Base-by-base conservation (phyloP, 92 coral and sea anemone species). In the Meandrina meandrites region DNA sequence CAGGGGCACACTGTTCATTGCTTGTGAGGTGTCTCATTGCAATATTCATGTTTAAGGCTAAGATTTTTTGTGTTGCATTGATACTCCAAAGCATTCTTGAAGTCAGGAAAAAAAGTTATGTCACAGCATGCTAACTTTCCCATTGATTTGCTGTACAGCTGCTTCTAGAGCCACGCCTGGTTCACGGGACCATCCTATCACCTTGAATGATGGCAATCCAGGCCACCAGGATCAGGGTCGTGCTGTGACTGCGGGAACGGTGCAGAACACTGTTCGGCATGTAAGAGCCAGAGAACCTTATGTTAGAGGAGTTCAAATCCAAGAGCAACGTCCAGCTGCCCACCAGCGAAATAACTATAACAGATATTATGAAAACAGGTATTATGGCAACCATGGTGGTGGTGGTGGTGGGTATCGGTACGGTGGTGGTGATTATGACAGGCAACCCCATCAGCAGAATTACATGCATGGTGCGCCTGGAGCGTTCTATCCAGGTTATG, bases 401-500 rank as follows among this genome's bases (percentile, higher is more conserved):
- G 40, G 78, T 83, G 82, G 83, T 51, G 86, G 66, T 31, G 83
- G 81, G 42, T 86, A 86, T 78, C 53, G 82, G 9, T 78, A 81
- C 21, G 81, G 75, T 79, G 66, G 60, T 47, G 32, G 48, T 88
- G 56, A 78, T 73, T 51, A 48, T 50, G 86, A 70, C 12, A 50
- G 78, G 68, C 68, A 70, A 17, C 42, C 62, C 24, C 30, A 85
- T 45, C 76, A 62, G 40, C 85, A 79, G 27, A 87, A 84, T 66
- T 84, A 84, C 75, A 79, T 85, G 22, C 91, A 91, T 32, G 91
- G 89, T 32, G 34, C 79, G 48, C 89, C 90, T 31, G 89, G 89
- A 56, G 58, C 86, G 14, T 81, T 76, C 67, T 86, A 90, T 70
- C 90, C 93, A 77, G 89, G 91, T 62, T 83, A 89, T 81, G 96